Base-by-base conservation (phyloP, 2,888 invertebrate genomes). In the Drosophila borealis region DNA sequence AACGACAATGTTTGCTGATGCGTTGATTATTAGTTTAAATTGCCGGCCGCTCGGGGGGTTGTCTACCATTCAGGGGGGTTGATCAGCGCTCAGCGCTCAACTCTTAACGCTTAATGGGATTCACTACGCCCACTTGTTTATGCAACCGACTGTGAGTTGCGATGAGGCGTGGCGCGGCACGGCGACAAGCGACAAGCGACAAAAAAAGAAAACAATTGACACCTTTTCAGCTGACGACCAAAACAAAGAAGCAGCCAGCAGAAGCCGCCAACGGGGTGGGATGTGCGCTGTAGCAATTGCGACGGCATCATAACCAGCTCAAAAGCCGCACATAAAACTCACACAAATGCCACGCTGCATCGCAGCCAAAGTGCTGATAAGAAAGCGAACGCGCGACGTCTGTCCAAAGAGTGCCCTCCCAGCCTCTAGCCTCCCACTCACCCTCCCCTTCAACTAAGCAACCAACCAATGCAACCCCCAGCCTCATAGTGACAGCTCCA, bases 21-120 rank as follows among this genome's bases (percentile, higher is more conserved):
- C 89, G 90, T 89, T 90, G 85, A 90, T 91, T 91, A 91, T 91
- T 91, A 90, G 89, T 84, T 91, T 91, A 91, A 90, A 89, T 87
- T 83, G 85, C 80, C 72, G 76, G 70, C 65, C 70, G 72, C 74
- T 70, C 71, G 76, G 79, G 74, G 71, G 74, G 57, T 71, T 70
- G 50, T 57, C 66, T 61, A 29, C 45, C 21, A 49, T 54, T 36
- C 42, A 42, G 66, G 53, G 67, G 66, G 60, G 42, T 48, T 48
- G 25, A 37, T 48, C 46, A 49, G n/a, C 33, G 42, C 41, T 17
- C 4, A 49, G 13, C 50, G 17, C 50, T 61, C 50, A 34, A 56
- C 60, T 34, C 41, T 57, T 17, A 62, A 49, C 62, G 62, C 67
- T 54, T 78, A 82, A 82, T 82, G 86, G 88, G 89, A 84, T 84